Percentiles rank a stretch among this genome's conserved stretches.
Evolutionary conservation across 2,888 invertebrate species (phyloP).

Genomic region (Drosophila pegasa): DNA sequence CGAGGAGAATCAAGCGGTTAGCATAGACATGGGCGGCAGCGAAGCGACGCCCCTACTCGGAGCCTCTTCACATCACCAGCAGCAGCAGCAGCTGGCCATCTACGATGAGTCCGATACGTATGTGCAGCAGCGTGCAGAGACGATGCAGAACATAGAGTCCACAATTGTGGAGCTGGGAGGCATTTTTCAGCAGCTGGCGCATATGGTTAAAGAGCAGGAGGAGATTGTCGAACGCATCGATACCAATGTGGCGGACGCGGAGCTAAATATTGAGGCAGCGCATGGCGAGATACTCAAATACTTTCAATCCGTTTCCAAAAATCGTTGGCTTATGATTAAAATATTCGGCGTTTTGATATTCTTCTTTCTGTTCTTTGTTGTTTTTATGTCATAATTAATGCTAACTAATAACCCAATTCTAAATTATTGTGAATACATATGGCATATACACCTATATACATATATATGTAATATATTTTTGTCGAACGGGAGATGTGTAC

Average conservation of each 20-base stretch:
- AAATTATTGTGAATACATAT: conserved; percentile 61
- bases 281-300: conserved; percentile 98
- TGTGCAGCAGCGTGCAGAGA: conserved; percentile 96
- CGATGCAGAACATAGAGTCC: conserved; percentile 99
- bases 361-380: conserved; percentile 99
- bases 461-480: conserved; percentile 51
- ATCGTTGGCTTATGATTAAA: conserved; percentile 99
- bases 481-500: conserved; percentile 43
- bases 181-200: conserved; percentile 97
- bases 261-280: conserved; percentile 98
- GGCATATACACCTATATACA: conserved; percentile 34
- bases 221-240: conserved; percentile 99
- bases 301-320: conserved; percentile 98
- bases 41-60: conserved; percentile 84
- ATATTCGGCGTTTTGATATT: conserved; percentile 99
- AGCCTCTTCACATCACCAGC: conserved; percentile 83
- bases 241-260: conserved; percentile 97
- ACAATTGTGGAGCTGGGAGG: conserved; percentile 99
- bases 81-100: conserved; percentile 89
- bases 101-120: conserved; percentile 96
- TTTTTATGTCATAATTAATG: conserved; percentile 95
- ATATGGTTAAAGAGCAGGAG: conserved; percentile 94
- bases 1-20: conserved; percentile 90
- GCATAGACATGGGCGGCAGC: conserved; percentile 92
- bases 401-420: conserved; percentile 41